A percentile compares a stretch with the other conserved stretches of the same genome.
phyloP scores from a whole-genome alignment of 2,797 vertebrate species.

The Ceryle rudis region DNA sequence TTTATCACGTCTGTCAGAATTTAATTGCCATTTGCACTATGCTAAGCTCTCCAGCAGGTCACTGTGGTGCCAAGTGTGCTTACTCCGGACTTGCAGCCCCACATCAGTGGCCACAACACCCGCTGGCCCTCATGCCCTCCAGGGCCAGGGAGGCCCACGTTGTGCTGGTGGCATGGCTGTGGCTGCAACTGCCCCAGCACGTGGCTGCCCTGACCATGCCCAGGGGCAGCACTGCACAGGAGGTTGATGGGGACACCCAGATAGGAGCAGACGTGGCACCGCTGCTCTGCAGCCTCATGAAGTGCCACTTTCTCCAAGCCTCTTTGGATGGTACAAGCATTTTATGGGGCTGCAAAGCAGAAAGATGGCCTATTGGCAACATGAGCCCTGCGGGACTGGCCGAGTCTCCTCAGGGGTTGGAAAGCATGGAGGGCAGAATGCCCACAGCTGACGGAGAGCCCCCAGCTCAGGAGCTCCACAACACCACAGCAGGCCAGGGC shows the following conservation, averaged over 20 bases:
- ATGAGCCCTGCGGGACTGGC: background rate
- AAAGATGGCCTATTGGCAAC: fast-evolving
- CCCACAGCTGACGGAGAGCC: fast-evolving
- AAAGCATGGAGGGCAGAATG: background rate
- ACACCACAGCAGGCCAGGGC: background rate
- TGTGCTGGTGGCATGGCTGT: background rate
- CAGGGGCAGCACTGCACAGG: background rate
- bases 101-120: fast-evolving
- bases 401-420: fast-evolving
- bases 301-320: background rate
- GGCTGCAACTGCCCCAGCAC: fast-evolving
- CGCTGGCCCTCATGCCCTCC: fast-evolving
- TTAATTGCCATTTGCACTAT: background rate
- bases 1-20: background rate
- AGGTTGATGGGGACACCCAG: background rate
- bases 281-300: background rate
- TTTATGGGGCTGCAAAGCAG: fast-evolving
- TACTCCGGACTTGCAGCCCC: fast-evolving
- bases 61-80: background rate
- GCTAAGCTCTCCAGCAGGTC: background rate
- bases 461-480: background rate
- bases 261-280: background rate
- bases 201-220: background rate
- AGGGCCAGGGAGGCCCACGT: fast-evolving
- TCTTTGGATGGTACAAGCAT: background rate